Evolutionary conservation across 2,113 vertebrate genomes (phyloP).

Genomic region (Pleuronectes platessa): DNA sequence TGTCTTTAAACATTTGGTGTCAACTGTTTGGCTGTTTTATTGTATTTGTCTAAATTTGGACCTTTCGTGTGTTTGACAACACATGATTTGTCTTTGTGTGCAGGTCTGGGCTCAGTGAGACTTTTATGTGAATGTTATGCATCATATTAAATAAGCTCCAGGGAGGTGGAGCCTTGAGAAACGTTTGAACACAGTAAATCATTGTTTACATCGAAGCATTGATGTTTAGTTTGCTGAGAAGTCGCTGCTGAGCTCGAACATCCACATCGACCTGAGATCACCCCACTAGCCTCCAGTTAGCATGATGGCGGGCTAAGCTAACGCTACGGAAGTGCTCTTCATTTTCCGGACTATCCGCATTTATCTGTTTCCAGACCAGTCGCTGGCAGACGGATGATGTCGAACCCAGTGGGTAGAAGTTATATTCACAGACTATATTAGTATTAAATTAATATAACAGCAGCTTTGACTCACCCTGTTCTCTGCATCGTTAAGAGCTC

Average conservation of each 20-base stretch:
- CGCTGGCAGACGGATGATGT: no score
- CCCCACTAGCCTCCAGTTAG: not conserved
- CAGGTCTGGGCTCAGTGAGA: no score
- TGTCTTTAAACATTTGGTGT: no score
- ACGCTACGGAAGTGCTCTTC: not conserved
- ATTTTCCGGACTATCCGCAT: not conserved
- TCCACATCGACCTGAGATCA: not conserved
- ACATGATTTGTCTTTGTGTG: no score
- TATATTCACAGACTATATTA: not conserved
- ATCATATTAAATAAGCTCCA: not conserved
- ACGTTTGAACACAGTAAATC: no score
- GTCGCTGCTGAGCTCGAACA: not conserved
- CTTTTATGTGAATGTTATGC: no score
- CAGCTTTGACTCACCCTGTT: slow-evolving; percentile 52
- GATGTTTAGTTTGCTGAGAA: not conserved
- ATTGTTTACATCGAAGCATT: no score
- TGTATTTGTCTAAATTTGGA: no score
- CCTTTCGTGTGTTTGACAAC: no score
- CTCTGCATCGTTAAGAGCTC: slow-evolving; percentile 64
- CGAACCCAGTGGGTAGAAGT: not conserved
- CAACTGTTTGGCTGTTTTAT: no score
- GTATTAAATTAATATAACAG: no score
- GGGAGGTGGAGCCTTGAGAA: not conserved
- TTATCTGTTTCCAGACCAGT: no score
- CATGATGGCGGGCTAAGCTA: not conserved